Base-by-base conservation (phyloP, 2,113 vertebrate genomes). In the Scophthalmus maximus region DNA sequence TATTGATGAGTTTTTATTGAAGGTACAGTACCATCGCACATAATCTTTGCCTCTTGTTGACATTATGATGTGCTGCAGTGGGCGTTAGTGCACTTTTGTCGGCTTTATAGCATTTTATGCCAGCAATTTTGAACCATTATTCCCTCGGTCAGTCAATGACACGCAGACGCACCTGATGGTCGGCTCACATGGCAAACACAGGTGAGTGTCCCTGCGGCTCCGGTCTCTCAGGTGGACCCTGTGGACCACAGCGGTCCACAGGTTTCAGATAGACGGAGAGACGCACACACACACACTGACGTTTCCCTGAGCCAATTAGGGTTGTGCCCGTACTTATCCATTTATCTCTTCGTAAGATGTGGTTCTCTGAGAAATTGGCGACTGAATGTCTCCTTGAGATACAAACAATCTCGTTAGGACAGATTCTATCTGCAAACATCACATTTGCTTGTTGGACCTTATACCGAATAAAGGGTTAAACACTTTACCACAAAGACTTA, bases 181-280 rank as follows among this genome's bases (percentile, higher is more conserved):
- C 34, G 10, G 20, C 25, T 61, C 30, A 51, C 56, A 71, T 42
- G 25, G 55, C 42, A 68, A 68, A 77, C 73, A 83, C 57, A 36
- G 25, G 50, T 18, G 25, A 76, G 56, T 75, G 7, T 67, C 34
- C 65, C 23, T 40, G 26, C 38, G 18, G 23, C 15, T 73, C 34
- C 70, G 51, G 20, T 25, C 15, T 89, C 87, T 69, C 92, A 96
- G 95, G 75, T 34, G 81, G 86, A 72, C 23, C 59, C 51, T 72
- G 49, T 78, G 69, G 55, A 85, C 64, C 68, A 90, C 68, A 84
- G 94, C 23, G 86, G 77, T 44, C 88, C 42, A 81, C 72, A 18
- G 53, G 88, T 82, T 76, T 76, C 65, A 83, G 77, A 73, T 34
- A 80, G 52, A 73, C n/a, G 59, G 79, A 76, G n/a, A 91, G 66